These are phyloP conservation scores for Drosophila rhopaloa DNA, from an alignment of 1,140 invertebrate genomes.

Conservation along the genomic window DNA sequence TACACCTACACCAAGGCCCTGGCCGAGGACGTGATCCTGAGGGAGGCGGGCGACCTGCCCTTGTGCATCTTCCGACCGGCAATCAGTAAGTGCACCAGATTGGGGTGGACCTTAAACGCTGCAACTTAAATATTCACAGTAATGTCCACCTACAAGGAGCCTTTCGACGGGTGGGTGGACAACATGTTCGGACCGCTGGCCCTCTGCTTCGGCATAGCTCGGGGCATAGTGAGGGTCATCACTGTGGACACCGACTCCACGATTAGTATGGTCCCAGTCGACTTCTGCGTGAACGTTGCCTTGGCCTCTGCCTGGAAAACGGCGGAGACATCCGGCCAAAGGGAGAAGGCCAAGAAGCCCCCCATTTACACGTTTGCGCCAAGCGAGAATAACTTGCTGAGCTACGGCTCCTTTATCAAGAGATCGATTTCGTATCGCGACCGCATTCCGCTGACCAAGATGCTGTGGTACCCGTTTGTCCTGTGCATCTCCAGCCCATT, in stretches of 20 bases:
- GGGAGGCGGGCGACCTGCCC: constrained; percentile 89
- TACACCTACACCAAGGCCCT: constrained; percentile 93
- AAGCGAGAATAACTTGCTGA: constrained; percentile 87
- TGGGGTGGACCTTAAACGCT: constrained; percentile 86
- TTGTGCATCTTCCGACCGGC: constrained; percentile 89
- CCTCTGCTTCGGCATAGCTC: constrained; percentile 87
- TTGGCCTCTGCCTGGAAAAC: constrained; percentile 90
- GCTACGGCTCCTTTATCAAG: constrained; percentile 86
- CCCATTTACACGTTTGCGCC: constrained; percentile 90
- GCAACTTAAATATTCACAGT: constrained; percentile 88
- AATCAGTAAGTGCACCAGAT: constrained; percentile 87
- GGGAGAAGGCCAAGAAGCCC: constrained; percentile 29
- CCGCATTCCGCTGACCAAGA: constrained; percentile 69
- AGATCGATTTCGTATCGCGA: constrained; percentile 51
- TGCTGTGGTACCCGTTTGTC: constrained; percentile 85
- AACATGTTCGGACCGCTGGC: constrained; percentile 96
- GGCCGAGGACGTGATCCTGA: constrained; percentile 89
- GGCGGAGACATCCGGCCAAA: constrained; percentile 41
- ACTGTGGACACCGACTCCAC: constrained; percentile 85
- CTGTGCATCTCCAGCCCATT: constrained; percentile 75
- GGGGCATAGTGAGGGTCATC: constrained; percentile 90
- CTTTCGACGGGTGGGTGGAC: constrained; percentile 92
- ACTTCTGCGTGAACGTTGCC: constrained; percentile 90
- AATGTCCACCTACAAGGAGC: constrained; percentile 91
- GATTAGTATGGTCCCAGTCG: constrained; percentile 90